Percentiles rank a stretch among this genome's conserved stretches.
phyloP scores from a whole-genome alignment of 1,140 invertebrate genomes.

The Magallana ariakensis region DNA sequence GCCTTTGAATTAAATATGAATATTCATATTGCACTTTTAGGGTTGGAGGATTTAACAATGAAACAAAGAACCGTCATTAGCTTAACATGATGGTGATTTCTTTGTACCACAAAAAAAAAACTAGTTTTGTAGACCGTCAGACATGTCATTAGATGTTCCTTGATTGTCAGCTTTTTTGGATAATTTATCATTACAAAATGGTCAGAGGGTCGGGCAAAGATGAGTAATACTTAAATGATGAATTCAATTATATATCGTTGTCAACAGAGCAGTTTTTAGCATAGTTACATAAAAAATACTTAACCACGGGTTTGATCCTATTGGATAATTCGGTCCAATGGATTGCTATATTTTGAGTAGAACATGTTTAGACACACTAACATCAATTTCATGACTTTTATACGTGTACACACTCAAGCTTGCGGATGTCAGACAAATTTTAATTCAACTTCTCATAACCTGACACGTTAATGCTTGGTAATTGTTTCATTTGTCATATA shows the following conservation, averaged over 20 bases:
- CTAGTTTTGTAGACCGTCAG: slow-evolving; percentile 6
- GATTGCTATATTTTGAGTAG: neutral
- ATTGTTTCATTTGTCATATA: slow-evolving; percentile 32
- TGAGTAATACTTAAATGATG: slow-evolving; percentile 30
- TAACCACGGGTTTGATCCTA: too few species aligned
- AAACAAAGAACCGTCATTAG: slow-evolving; percentile 29
- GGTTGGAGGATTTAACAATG: slow-evolving; percentile 13
- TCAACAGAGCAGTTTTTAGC: neutral
- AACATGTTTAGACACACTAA: neutral
- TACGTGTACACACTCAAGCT: neutral
- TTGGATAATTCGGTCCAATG: neutral
- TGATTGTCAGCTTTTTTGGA: neutral
- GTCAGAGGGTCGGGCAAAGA: neutral
- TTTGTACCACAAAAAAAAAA: neutral
- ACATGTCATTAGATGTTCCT: neutral
- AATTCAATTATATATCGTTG: slow-evolving; percentile 31
- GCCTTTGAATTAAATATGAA: neutral
- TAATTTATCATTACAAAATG: slow-evolving; percentile 33
- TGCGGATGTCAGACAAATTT: neutral
- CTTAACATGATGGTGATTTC: neutral
- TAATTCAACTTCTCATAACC: slow-evolving; percentile 11
- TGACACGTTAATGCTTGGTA: slow-evolving; percentile 36
- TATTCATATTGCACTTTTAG: slow-evolving; percentile 22
- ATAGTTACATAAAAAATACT: neutral
- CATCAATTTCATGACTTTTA: slow-evolving; percentile 21